Evolutionary conservation across 2,113 vertebrate species (phyloP).

Genomic region (Corythornis cristatus): DNA sequence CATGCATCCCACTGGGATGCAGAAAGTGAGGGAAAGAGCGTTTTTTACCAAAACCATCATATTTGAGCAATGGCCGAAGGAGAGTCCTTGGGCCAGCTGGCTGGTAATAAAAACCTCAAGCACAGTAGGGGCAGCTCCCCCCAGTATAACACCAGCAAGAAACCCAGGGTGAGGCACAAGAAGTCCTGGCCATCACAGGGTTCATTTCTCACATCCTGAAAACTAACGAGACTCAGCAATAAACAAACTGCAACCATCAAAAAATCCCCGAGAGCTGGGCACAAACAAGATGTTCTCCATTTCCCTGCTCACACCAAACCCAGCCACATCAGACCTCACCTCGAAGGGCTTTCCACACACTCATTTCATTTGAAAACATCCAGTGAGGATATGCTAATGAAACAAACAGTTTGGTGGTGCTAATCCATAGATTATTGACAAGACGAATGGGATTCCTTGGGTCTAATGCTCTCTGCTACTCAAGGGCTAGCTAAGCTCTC

Average conservation of each 20-base stretch:
- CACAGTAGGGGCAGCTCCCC: background rate
- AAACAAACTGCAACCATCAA: fast-evolving
- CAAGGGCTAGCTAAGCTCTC: constrained; percentile 64
- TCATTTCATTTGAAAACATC: constrained; percentile 6
- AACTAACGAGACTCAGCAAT: background rate
- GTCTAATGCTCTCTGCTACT: constrained; percentile 69
- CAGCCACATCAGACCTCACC: background rate
- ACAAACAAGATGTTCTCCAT: background rate
- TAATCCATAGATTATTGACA: constrained; percentile 69
- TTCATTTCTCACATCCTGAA: background rate
- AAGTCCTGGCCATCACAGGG: background rate
- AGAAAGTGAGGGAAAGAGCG: background rate
- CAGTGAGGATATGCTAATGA: background rate
- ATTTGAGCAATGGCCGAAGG: background rate
- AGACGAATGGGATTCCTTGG: constrained; percentile 72
- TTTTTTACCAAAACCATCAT: background rate
- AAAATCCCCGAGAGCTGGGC: background rate
- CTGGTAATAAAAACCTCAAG: background rate
- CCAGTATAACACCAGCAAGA: fast-evolving
- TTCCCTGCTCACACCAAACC: background rate
- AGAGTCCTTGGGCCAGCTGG: background rate
- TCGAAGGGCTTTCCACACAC: fast-evolving
- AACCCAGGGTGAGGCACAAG: fast-evolving
- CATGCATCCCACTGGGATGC: fast-evolving
- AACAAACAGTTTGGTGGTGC: constrained; percentile 61